These are phyloP conservation scores for Acridotheres tristis DNA, from an alignment of 2,797 vertebrate species.

Conservation along the genomic window DNA sequence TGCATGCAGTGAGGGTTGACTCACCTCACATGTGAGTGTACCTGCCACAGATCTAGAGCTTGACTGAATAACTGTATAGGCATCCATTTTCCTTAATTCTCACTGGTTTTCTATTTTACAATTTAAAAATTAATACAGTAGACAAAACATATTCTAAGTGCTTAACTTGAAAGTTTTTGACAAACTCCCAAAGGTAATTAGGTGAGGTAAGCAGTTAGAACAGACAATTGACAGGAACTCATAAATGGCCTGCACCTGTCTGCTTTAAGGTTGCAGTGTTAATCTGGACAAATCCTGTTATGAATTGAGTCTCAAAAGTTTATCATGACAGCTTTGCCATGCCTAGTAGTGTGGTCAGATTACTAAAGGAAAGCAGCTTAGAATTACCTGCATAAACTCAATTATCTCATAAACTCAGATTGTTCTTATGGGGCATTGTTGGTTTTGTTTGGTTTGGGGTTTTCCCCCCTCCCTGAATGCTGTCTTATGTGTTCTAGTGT, in stretches of 20 bases:
- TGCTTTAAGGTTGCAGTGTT: background rate
- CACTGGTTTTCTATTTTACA: background rate
- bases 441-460: background rate
- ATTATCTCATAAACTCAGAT: background rate
- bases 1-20: accelerated
- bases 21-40: background rate
- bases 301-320: background rate
- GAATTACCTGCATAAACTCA: background rate
- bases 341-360: background rate
- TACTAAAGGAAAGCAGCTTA: slow-evolving; percentile 12
- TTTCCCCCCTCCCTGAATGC: accelerated
- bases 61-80: background rate
- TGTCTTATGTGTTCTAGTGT: background rate
- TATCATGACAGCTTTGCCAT: background rate
- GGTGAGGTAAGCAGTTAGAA: background rate
- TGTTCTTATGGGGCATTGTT: background rate
- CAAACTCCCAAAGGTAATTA: background rate
- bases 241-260: background rate
- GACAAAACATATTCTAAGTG: background rate
- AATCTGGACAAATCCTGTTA: slow-evolving; percentile 42
- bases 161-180: background rate
- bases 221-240: background rate
- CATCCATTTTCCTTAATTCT: background rate
- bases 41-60: background rate
- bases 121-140: background rate